These are phyloP conservation scores for Empis livida DNA, from an alignment of 2,888 invertebrate species.

Conservation along the genomic window DNA sequence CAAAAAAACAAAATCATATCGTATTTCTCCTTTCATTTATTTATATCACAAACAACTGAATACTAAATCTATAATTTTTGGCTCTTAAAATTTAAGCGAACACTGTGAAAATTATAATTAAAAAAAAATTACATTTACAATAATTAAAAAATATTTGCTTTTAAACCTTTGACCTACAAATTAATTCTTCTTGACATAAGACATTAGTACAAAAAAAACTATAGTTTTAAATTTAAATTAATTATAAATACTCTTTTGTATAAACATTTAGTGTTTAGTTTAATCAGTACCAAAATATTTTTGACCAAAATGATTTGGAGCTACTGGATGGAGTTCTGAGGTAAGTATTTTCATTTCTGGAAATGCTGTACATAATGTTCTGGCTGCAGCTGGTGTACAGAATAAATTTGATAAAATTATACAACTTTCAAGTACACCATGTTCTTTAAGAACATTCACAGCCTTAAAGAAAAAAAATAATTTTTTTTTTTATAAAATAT, in stretches of 20 bases:
- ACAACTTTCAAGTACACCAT: conserved; percentile 84
- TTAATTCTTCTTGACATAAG: too few species aligned
- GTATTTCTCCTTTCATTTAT: not conserved
- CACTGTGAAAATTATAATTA: too few species aligned
- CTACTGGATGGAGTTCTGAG: conserved; percentile 86
- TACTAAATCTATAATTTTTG: too few species aligned
- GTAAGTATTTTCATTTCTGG: conserved; percentile 91
- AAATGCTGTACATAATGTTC: conserved; percentile 69
- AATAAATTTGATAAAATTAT: conserved; percentile 96
- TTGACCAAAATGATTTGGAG: conserved; percentile 96
- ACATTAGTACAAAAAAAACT: too few species aligned
- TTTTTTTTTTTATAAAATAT: too few species aligned
- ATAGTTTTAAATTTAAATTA: too few species aligned
- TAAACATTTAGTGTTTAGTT: not conserved
- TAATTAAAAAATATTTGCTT: too few species aligned
- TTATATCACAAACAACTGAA: too few species aligned
- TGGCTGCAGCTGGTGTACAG: conserved; percentile 84
- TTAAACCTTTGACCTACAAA: too few species aligned
- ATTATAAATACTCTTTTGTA: too few species aligned
- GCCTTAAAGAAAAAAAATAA: conserved; percentile 47
- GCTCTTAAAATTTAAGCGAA: too few species aligned
- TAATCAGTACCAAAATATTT: conserved; percentile 98
- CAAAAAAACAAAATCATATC: not conserved
- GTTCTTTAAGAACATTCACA: conserved; percentile 85
- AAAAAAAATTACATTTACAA: too few species aligned